Base-by-base conservation (phyloP, 2,888 invertebrate genomes). In the Steinernema hermaphroditum region DNA sequence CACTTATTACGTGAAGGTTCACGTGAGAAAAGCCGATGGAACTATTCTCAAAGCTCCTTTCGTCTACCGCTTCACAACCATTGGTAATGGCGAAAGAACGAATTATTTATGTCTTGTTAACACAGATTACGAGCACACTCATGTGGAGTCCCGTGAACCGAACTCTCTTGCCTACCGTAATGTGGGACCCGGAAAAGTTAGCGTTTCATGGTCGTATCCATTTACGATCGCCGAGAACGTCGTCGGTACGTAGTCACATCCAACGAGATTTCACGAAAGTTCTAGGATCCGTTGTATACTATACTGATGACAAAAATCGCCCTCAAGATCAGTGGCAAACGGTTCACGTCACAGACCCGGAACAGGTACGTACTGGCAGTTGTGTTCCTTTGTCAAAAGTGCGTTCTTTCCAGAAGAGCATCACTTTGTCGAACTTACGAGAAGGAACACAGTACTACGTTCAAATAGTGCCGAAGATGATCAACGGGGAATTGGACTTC, bases 11-110 rank as follows among this genome's bases (percentile, higher is more conserved):
- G 85, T 83, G 1, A 76, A 79, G 50, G 80, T 85, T 54, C 80
- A 82, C 70, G 80, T 85, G 2, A 77, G 82, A 14, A 78, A 80
- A 37, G 57, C 43, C 27, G 82, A 85, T 70, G 85, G 85, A 16
- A 76, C 78, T 0, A 74, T 82, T n/a, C 74, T 81, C 9, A 76
- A 79, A n/a, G 79, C 83, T 19, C 82, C 83, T 2, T 74, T 80
- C 8, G 74, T 85, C 72, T 85, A 86, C 73, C 72, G 81, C 68
- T 85, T 85, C 77, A 83, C 79, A 54, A 85, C 85, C 12, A 80
- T 81, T 71, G 82, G 83, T 83, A 62, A n/a, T n/a, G n/a, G n/a
- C n/a, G n/a, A n/a, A n/a, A n/a, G n/a, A n/a, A n/a, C n/a, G n/a
- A n/a, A n/a, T n/a, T n/a, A n/a, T n/a, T n/a, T n/a, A n/a, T n/a